Evolutionary conservation across 2,888 invertebrate species (phyloP), one percentile per base, ranked within the genome.

Genomic region (Pyrocoelia pectoralis): DNA sequence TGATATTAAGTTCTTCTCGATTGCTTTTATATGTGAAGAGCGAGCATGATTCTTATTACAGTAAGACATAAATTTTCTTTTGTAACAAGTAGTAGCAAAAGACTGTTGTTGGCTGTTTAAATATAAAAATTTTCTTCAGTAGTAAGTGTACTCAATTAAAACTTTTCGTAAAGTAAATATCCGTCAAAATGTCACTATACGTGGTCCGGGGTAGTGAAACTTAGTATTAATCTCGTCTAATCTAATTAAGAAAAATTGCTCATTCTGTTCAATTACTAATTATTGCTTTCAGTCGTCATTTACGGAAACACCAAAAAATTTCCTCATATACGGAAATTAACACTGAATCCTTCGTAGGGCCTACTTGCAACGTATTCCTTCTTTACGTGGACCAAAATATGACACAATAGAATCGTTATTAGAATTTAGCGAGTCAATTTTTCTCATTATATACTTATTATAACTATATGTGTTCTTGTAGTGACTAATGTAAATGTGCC

Each of bases 311-410:
- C 57, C 43, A 51, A 57, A n/a, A n/a, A 15, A 41, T 51, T 51
- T 17, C 9, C 33, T 15, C 14, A 6, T 43, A n/a, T n/a, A n/a
- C 5, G 51, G 33, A 33, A 33, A 8, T n/a, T 33, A n/a, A 33
- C 33, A n/a, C n/a, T 10, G n/a, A 24, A 33, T 33, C 33, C 8
- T 33, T 13, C 24, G 33, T 56, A 57, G 58, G 66, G 68, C 68
- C 66, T 66, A 65, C 61, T 58, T 51, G 66, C 56, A 68, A 66
- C 62, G 48, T 66, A 64, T 68, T 68, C 68, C 66, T 68, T 66
- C 68, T 68, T 65, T 61, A 62, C 57, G 66, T 68, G 68, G 68
- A 68, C 68, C 68, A 68, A 68, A 50, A 61, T 63, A 62, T 55
- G 61, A 48, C 33, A n/a, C 33, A 48, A 29, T 62, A 53, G 53